Evolutionary conservation across 2,888 invertebrate species (phyloP), one percentile per base, ranked within the genome.

Genomic region (Habrosyne pyritoides): DNA sequence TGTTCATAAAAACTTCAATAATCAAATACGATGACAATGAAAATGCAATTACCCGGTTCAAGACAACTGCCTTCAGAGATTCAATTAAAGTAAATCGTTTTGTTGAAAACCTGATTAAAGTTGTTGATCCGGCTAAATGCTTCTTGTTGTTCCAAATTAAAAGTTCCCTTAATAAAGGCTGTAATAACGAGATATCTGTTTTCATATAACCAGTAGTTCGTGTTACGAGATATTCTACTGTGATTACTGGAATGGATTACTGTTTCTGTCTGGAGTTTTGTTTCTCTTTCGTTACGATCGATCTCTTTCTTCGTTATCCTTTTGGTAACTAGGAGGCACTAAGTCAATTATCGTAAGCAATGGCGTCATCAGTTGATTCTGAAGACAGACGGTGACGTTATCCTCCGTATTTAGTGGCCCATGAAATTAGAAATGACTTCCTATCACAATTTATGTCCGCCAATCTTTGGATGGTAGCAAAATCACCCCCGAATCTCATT

Each of bases 61-160:
- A 70, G 67, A 71, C 73, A 67, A 69, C 65, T 67, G 68, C 67
- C 69, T 69, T 66, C 63, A 61, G 63, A 64, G 67, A 74, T 75
- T 77, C 74, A 77, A 79, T 77, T 79, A 76, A 77, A 77, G 72
- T 77, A 71, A 79, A 80, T 75, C 75, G 75, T 69, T 77, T 75
- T 69, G 67, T 64, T 67, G 67, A 69, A 70, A 75, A 61, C 71
- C 73, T 42, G 75, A 75, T 77, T 75, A 75, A 77, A 78, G 71
- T 78, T 77, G 67, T 67, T 65, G 69, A 75, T 69, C 67, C 63
- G 65, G 66, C 66, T 73, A 75, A 75, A 75, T 70, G 70, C 64
- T 54, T 57, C 61, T 55, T 36, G 61, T 58, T 60, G 61, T 52
- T 60, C 61, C 61, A 63, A 67, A 67, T 63, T 67, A 65, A 66